Evolutionary conservation across 2,113 vertebrate genomes (phyloP).

Genomic region (Neopipo cinnamomea): DNA sequence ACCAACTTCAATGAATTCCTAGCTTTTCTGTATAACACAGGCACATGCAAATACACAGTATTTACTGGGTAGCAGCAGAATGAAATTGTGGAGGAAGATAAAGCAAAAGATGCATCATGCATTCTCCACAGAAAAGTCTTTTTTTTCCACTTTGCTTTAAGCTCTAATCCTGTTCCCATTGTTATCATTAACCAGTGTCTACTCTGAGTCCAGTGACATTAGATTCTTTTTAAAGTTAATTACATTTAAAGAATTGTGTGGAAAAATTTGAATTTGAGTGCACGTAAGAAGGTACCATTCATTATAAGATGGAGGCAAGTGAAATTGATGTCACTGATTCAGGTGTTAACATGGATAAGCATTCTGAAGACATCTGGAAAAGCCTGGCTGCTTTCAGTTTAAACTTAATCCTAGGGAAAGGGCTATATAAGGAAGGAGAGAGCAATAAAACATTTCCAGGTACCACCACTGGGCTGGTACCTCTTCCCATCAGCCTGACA

Average conservation of each 20-base stretch:
- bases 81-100: neutral
- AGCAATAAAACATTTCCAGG: neutral
- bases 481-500: neutral
- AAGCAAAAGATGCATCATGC: rapidly evolving
- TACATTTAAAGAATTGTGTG: neutral
- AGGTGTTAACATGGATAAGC: neutral
- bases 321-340: neutral
- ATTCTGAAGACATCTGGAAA: neutral
- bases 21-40: neutral
- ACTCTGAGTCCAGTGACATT: neutral
- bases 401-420: neutral
- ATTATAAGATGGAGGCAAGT: neutral
- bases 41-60: neutral
- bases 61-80: neutral
- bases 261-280: neutral
- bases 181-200: neutral
- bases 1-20: neutral
- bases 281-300: neutral
- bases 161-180: neutral
- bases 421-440: neutral
- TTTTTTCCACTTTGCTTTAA: neutral
- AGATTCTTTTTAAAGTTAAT: neutral
- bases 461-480: neutral
- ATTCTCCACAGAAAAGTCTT: neutral
- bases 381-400: neutral